Evolutionary conservation across 2,113 vertebrate species (phyloP), one percentile per base, ranked within the genome.

Genomic region (Antechinus stuartii): DNA sequence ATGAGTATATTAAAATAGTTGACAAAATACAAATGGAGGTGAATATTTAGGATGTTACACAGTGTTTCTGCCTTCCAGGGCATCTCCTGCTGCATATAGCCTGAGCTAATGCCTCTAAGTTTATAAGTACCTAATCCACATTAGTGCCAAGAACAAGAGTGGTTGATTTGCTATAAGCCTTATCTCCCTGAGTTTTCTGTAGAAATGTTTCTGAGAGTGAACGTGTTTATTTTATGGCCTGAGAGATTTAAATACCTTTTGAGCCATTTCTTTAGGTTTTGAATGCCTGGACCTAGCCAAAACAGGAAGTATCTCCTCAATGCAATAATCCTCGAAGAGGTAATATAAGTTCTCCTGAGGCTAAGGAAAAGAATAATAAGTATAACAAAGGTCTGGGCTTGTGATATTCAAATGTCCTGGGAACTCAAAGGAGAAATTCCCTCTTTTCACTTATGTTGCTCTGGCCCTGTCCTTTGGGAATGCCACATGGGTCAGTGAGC

Each of bases 231-330:
- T 12, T 56, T 68, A 89, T 56, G 54, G 27, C 8, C 6, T n/a
- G 68, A 89, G 55, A 50, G 94, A 53, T 10, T 95, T 92, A 25
- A 92, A 91, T 96, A 92, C 93, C 16, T 96, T 0, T 93, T 93
- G 4, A 46, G 94, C 30, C 1, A 89, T 16, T 96, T 90, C 47
- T 42, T 90, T 97, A 55, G 55, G 24, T 95, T 95, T 61, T 94
- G n/a, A 96, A 91, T 94, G 25, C 42, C 54, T 94, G 24, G 30
- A 50, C 76, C 96, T 14, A 68, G 27, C 53, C 53, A 84, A 55
- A 90, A 22, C 57, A 84, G 16, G 68, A 84, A 84, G n/a, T 84
- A 22, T n/a, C 76, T 97, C 50, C 42, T 95, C 95, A 97, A 57
- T 84, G 68, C 55, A 96, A 30, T 46, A 68, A 24, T 5, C 94